Evolutionary conservation across 1,140 invertebrate genomes (phyloP).

Genomic region (Calosoma granatense): DNA sequence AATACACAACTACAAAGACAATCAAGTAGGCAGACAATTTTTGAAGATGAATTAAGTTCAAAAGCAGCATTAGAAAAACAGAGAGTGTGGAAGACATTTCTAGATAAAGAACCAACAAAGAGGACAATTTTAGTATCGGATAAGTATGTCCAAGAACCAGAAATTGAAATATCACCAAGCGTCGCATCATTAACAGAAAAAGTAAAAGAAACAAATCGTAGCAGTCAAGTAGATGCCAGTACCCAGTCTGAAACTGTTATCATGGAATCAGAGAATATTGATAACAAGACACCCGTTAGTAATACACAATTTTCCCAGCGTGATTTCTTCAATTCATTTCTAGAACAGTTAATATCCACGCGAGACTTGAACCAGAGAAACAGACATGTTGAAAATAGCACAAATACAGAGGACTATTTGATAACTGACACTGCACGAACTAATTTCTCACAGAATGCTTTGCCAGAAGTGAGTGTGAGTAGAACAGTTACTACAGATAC

Average conservation of each 20-base stretch:
- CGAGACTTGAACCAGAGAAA: not conserved
- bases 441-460: not conserved
- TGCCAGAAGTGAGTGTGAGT: not conserved
- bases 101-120: not conserved
- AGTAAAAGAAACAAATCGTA: not conserved
- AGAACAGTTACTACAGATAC: too few relatives aligned
- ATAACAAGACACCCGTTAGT: not conserved
- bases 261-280: not conserved
- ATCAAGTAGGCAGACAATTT: not conserved
- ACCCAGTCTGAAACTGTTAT: not conserved
- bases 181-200: conserved; percentile 19
- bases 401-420: conserved; percentile 9
- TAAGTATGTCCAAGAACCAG: not conserved
- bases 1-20: not conserved
- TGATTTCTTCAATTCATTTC: not conserved
- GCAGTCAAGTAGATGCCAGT: not conserved
- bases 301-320: not conserved
- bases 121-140: not conserved
- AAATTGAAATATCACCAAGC: not conserved
- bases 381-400: conserved; percentile 14
- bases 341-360: not conserved
- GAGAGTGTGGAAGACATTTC: too few relatives aligned
- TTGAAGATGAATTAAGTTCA: not conserved
- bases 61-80: not conserved
- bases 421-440: not conserved